Evolutionary conservation across 2,797 vertebrate genomes (phyloP).

Genomic region (Typhlichthys subterraneus): DNA sequence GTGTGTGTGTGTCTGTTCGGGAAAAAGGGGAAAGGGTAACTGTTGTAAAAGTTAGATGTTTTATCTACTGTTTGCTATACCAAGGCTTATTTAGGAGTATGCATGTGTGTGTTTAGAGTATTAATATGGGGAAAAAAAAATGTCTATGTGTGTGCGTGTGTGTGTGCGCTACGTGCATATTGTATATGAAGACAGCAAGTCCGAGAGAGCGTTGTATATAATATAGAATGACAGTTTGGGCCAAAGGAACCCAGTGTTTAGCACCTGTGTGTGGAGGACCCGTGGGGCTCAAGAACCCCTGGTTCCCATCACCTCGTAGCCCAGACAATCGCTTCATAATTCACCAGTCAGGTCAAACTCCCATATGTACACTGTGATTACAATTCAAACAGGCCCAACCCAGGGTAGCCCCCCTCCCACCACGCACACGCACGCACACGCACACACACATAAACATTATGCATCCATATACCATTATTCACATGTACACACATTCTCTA

Average conservation of each 20-base stretch:
- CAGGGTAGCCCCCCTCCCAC: slow-evolving; percentile 34
- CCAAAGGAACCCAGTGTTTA: not conserved
- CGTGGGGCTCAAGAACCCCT: slow-evolving; percentile 22
- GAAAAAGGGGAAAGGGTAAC: too few relatives aligned
- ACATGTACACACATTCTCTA: too few relatives aligned
- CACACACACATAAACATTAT: not conserved
- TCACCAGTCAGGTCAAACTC: slow-evolving; percentile 82
- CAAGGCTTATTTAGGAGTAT: too few relatives aligned
- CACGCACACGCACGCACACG: not conserved
- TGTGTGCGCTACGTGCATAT: not conserved
- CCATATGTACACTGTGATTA: slow-evolving; percentile 91
- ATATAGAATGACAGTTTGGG: not conserved
- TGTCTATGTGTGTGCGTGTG: not conserved
- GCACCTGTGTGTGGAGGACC: too few relatives aligned
- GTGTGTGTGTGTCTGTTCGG: too few relatives aligned
- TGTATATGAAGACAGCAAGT: not conserved
- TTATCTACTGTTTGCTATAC: too few relatives aligned
- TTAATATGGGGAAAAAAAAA: too few relatives aligned
- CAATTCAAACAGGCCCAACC: slow-evolving; percentile 71
- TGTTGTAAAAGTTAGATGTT: too few relatives aligned
- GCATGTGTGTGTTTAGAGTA: too few relatives aligned
- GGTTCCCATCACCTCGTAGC: slow-evolving; percentile 66
- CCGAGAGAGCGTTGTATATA: not conserved
- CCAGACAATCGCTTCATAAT: slow-evolving; percentile 81
- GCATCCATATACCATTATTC: too few relatives aligned